Conservation (phyloP, 2,888 invertebrate genomes). For the Trachelus iudaicus region DNA sequence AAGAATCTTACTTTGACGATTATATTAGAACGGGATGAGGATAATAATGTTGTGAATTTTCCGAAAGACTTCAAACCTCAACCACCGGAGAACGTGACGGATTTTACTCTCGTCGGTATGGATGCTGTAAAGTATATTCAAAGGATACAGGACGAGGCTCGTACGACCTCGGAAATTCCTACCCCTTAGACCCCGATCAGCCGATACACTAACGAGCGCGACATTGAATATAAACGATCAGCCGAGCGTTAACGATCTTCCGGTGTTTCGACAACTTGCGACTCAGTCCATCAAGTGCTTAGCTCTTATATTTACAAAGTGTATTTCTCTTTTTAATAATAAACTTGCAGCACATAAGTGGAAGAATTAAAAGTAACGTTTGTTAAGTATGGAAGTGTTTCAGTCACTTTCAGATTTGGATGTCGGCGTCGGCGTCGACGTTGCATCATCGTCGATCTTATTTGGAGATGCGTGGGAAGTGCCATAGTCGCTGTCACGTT, state of each 20-base stretch:
- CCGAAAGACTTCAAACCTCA: constrained; percentile 42
- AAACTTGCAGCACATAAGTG: background rate
- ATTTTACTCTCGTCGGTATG: constrained; percentile 39
- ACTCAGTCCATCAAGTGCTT: background rate
- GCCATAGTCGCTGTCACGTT: background rate
- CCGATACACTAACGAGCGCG: no score
- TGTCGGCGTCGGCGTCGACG: background rate
- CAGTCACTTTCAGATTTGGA: background rate
- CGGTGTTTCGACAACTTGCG: background rate
- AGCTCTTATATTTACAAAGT: background rate
- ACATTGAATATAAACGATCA: no score
- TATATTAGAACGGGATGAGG: constrained; percentile 40
- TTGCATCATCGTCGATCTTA: background rate
- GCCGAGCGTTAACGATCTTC: no score
- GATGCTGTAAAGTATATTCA: constrained; percentile 44
- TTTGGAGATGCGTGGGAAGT: background rate
- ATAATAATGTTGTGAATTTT: constrained; percentile 34
- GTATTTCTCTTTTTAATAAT: background rate
- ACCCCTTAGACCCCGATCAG: background rate
- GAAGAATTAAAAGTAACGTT: background rate
- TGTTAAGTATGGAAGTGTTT: background rate
- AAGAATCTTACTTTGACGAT: constrained; percentile 40
- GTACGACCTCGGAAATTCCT: constrained; percentile 15
- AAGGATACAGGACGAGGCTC: constrained; percentile 36
- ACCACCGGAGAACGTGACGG: constrained; percentile 36